These are phyloP conservation scores for Drosophila athabasca DNA, from an alignment of 1,140 invertebrate species.

Conservation along the genomic window DNA sequence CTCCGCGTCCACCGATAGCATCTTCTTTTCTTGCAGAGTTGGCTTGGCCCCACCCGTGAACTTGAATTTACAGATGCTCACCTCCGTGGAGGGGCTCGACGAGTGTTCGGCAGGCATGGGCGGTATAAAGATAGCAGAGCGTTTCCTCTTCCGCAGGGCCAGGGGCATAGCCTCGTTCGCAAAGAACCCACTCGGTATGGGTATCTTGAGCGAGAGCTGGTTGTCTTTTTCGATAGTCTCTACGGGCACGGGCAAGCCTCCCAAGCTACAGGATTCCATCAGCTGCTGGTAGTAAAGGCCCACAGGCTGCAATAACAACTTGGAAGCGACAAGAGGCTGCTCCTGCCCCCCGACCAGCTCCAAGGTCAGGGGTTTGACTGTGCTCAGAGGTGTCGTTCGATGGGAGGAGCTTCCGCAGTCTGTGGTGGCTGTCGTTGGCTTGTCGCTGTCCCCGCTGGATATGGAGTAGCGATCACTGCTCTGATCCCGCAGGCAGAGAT, in stretches of 20 bases:
- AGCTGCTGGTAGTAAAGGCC: slow-evolving; percentile 90
- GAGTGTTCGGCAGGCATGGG: slow-evolving; percentile 89
- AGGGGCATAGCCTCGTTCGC: slow-evolving; percentile 52
- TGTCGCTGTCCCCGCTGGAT: slow-evolving; percentile 72
- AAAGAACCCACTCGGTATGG: slow-evolving; percentile 74
- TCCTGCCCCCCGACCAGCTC: slow-evolving; percentile 46
- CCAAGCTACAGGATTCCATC: slow-evolving; percentile 80
- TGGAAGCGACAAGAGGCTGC: slow-evolving; percentile 27
- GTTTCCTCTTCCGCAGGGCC: slow-evolving; percentile 88
- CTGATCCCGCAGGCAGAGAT: slow-evolving; percentile 90
- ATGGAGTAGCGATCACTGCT: slow-evolving; percentile 74
- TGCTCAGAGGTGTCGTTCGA: slow-evolving; percentile 61
- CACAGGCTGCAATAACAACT: slow-evolving; percentile 88
- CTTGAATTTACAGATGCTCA: slow-evolving; percentile 96
- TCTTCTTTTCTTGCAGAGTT: slow-evolving; percentile 94
- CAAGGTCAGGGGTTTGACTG: slow-evolving; percentile 27
- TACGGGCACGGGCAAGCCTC: slow-evolving; percentile 45
- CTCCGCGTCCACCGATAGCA: slow-evolving; percentile 93
- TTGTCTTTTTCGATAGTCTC: slow-evolving; percentile 82
- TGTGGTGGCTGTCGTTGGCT: slow-evolving; percentile 27
- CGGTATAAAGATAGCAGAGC: slow-evolving; percentile 92
- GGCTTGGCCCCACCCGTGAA: slow-evolving; percentile 95
- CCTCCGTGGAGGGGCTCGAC: slow-evolving; percentile 90
- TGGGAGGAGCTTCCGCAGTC: slow-evolving; percentile 62
- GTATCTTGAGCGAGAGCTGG: slow-evolving; percentile 76